Evolutionary conservation across 64 coral and sea anemone species (phyloP).

Genomic region (Stichodactyla helianthus): DNA sequence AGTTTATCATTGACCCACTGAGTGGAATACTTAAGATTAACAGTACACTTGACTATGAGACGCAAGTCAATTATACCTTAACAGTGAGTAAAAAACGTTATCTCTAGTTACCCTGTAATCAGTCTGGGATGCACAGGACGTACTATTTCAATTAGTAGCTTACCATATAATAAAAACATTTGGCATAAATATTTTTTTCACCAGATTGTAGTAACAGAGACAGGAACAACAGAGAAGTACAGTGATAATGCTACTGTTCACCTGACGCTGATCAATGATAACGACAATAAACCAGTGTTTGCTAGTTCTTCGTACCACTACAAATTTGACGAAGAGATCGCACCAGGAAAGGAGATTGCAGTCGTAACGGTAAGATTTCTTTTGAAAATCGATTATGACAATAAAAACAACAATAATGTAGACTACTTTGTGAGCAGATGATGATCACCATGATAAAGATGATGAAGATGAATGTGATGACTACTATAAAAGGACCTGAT

Average conservation of each 20-base stretch:
- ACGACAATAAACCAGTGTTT: constrained; percentile 79
- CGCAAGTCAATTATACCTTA: constrained; percentile 64
- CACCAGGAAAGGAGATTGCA: constrained; percentile 27
- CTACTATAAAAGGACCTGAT: too few species aligned
- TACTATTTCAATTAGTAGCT: too few species aligned
- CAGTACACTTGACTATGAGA: constrained; percentile 74
- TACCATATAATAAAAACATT: too few species aligned
- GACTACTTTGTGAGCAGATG: too few species aligned
- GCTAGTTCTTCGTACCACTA: constrained; percentile 50
- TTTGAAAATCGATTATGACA: too few species aligned
- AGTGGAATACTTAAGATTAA: constrained; percentile 63
- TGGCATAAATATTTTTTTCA: background rate
- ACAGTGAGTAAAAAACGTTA: constrained; percentile 40
- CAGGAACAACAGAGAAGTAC: constrained; percentile 56
- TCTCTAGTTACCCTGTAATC: background rate
- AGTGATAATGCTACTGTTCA: constrained; percentile 42
- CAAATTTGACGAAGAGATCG: constrained; percentile 71
- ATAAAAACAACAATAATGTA: too few species aligned
- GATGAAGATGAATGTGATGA: too few species aligned
- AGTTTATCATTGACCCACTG: constrained; percentile 55
- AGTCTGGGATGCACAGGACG: too few species aligned
- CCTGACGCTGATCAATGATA: constrained; percentile 66
- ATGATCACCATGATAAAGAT: too few species aligned
- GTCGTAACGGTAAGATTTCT: too few species aligned
- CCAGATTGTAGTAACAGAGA: constrained; percentile 79